phyloP scores from a whole-genome alignment of 2,888 invertebrate species.

The Branchinecta sandiegonensis region DNA sequence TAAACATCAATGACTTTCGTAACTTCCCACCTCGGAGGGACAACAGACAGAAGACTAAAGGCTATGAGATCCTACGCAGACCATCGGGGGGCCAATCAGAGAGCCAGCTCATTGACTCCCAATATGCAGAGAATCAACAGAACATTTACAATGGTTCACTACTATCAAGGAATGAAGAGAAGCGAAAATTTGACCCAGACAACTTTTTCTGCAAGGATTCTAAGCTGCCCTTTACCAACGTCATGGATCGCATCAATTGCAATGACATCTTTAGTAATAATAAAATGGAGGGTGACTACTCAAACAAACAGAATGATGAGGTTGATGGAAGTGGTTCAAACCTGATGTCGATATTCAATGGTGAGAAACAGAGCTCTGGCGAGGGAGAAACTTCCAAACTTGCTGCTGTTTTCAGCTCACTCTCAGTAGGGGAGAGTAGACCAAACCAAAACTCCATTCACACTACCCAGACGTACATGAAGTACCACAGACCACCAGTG shows the following conservation, averaged over 20 bases:
- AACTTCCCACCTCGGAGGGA: too few relatives aligned
- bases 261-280: not conserved
- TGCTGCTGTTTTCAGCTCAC: slow-evolving; percentile 10
- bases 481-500: slow-evolving; percentile 7
- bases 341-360: not conserved
- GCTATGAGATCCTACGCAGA: not conserved
- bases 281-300: not conserved
- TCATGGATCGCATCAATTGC: not conserved
- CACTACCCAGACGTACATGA: not conserved
- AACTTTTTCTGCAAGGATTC: slow-evolving; percentile 2
- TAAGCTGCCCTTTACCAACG: not conserved
- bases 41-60: not conserved
- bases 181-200: not conserved
- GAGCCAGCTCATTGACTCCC: not conserved
- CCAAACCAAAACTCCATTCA: not conserved
- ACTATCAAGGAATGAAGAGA: not conserved
- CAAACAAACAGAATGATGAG: not conserved
- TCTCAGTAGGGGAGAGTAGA: slow-evolving; percentile 8
- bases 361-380: not conserved
- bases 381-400: not conserved
- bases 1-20: not conserved
- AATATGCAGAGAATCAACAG: not conserved
- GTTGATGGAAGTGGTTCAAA: not conserved
- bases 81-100: not conserved
- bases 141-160: not conserved